Evolutionary conservation across 1,140 invertebrate species (phyloP), one percentile per base, ranked within the genome.

Genomic region (Meloidogyne floridensis): DNA sequence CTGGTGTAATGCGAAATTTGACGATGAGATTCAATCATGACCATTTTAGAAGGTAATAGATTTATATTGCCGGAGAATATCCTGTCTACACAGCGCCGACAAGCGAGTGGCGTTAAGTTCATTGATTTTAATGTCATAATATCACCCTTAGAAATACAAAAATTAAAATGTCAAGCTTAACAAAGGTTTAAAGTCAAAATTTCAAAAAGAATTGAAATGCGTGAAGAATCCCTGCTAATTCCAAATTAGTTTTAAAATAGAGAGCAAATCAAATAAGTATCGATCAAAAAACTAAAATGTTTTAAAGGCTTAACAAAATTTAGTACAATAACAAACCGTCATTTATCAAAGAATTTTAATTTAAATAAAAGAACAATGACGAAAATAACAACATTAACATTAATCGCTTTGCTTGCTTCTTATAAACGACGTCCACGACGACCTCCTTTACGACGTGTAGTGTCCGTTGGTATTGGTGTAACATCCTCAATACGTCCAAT

Each of bases 401-500:
- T 78, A 18, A 10, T 71, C 59, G n/a, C 7, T 51, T 10, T 79
- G 42, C 7, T 65, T 81, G 2, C 20, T 18, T 20, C 73, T 94
- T 98, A 99, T 93, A 99, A 93, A 92, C 98, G 94, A 91, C 98
- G 94, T 93, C 98, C 98, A 92, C 98, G 94, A 90, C 97, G 94
- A 93, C 97, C 98, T 91, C 98, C 98, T 94, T 99, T 99, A 93
- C 97, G 96, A 90, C 97, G 94, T 20, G 97, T 99, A 54, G 95
- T 95, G 92, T 99, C 98, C 81, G 96, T 97, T 90, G 98, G 98
- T 92, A 99, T 98, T 13, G 98, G 98, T 9, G 97, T 99, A 0
- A 99, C 98, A 93, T 99, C 98, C 92, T 93, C 93, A 91, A 99
- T 99, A 87, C 97, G 93, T 70, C 98, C 98, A 91, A 99, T 99